Percentiles rank a stretch among this genome's conserved stretches.
Conservation (phyloP, 1,140 invertebrate genomes). For the Nephotettix cincticeps region DNA sequence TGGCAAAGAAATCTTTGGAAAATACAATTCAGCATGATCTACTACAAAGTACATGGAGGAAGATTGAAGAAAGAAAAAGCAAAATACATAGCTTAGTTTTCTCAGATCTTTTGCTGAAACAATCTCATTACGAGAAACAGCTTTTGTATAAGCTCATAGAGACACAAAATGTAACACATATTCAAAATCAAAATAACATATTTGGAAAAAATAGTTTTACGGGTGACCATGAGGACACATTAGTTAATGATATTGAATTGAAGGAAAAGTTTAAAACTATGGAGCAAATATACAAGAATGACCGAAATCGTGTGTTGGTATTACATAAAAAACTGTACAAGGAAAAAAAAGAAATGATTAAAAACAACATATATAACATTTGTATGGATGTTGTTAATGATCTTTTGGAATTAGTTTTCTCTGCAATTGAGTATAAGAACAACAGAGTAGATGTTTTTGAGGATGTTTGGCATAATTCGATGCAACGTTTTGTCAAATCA, state of each 20-base stretch:
- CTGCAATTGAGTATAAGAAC: neutral
- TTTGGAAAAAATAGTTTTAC: neutral
- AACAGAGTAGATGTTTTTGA: neutral
- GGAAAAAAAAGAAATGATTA: conserved; percentile 50
- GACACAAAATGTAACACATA: conserved; percentile 54
- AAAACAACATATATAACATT: conserved; percentile 49
- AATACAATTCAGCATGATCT: conserved; percentile 44
- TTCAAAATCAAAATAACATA: conserved; percentile 53
- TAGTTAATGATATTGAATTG: conserved; percentile 50
- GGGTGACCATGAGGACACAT: conserved; percentile 38
- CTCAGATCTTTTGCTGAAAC: conserved; percentile 54
- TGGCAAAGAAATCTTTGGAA: conserved; percentile 37
- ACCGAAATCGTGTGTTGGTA: conserved; percentile 51
- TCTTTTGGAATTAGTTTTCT: neutral
- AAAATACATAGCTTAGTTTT: conserved; percentile 50
- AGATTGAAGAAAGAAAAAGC: conserved; percentile 50
- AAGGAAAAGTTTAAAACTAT: conserved; percentile 50
- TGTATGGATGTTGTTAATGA: conserved; percentile 48
- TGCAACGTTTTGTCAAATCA: neutral
- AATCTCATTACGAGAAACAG: conserved; percentile 62
- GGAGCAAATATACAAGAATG: conserved; percentile 51
- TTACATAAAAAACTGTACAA: conserved; percentile 52
- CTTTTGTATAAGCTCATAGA: conserved; percentile 59
- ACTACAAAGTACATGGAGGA: conserved; percentile 46
- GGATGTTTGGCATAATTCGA: neutral